These are phyloP conservation scores for Diarsia rubi DNA, from an alignment of 2,888 invertebrate genomes.

Conservation along the genomic window DNA sequence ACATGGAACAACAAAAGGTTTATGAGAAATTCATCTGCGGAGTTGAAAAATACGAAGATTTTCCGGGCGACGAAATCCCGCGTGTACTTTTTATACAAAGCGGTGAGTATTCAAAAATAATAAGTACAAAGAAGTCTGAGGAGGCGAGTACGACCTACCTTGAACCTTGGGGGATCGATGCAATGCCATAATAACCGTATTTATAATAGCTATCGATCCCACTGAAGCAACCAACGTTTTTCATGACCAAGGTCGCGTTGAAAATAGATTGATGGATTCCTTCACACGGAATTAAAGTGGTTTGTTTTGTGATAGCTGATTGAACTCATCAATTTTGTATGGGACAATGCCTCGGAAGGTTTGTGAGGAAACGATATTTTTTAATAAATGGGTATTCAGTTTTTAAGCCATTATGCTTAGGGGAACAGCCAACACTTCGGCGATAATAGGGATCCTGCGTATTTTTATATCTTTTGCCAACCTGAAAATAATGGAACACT, in stretches of 20 bases:
- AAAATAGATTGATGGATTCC: constrained; percentile 74
- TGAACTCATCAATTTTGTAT: constrained; percentile 56
- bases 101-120: constrained; percentile 51
- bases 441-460: constrained; percentile 19
- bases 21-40: constrained; percentile 43
- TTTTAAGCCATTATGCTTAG: constrained; percentile 19
- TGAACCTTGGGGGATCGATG: constrained; percentile 77
- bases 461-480: constrained; percentile 41
- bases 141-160: constrained; percentile 72
- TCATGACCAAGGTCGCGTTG: constrained; percentile 80
- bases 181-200: constrained; percentile 68
- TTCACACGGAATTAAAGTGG: constrained; percentile 58
- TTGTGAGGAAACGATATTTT: constrained; percentile 34
- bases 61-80: constrained; percentile 44
- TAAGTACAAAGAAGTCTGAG: constrained; percentile 50
- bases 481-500: constrained; percentile 20
- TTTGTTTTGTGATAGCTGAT: constrained; percentile 54
- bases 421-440: constrained; percentile 16
- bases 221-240: constrained; percentile 72
- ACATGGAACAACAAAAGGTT: constrained; percentile 33
- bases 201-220: constrained; percentile 71
- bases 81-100: constrained; percentile 45
- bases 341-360: constrained; percentile 34
- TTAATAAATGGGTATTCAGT: constrained; percentile 40
- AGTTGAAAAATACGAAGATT: constrained; percentile 25